These are phyloP conservation scores for Thalpophila matura DNA, from an alignment of 2,888 invertebrate species.

Conservation along the genomic window DNA sequence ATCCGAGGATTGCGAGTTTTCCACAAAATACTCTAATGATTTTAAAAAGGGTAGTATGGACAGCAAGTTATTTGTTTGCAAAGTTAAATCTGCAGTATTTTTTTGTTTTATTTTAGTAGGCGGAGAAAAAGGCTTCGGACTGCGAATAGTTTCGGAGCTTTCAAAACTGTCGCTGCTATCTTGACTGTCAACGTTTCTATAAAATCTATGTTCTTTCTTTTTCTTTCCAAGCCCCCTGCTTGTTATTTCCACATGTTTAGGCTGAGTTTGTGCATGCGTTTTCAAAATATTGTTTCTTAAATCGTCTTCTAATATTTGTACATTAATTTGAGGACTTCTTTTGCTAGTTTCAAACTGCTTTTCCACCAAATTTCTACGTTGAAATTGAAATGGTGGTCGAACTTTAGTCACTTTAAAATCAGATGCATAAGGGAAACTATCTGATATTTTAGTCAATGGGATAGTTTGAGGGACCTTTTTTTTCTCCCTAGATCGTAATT, in stretches of 20 bases:
- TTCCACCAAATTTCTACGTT: slow-evolving; percentile 72
- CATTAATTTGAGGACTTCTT: slow-evolving; percentile 79
- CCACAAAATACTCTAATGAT: slow-evolving; percentile 76
- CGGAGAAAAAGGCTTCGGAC: slow-evolving; percentile 59
- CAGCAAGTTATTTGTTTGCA: slow-evolving; percentile 68
- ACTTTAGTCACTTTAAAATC: slow-evolving; percentile 76
- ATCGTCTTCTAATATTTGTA: slow-evolving; percentile 80
- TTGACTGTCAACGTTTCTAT: slow-evolving; percentile 68
- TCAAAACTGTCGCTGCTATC: slow-evolving; percentile 59
- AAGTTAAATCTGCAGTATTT: slow-evolving; percentile 56
- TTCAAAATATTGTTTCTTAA: slow-evolving; percentile 76
- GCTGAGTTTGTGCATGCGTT: slow-evolving; percentile 72
- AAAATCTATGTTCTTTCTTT: slow-evolving; percentile 68
- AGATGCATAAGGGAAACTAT: slow-evolving; percentile 80
- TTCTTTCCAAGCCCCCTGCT: slow-evolving; percentile 72
- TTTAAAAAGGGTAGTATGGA: slow-evolving; percentile 81
- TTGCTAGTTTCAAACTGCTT: slow-evolving; percentile 70
- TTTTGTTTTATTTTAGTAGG: slow-evolving; percentile 53
- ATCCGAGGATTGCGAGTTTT: slow-evolving; percentile 61
- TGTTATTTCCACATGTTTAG: slow-evolving; percentile 77
- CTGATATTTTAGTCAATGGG: slow-evolving; percentile 76
- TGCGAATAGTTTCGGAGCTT: slow-evolving; percentile 43
- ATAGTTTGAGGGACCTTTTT: slow-evolving; percentile 77
- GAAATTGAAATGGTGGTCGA: slow-evolving; percentile 73
- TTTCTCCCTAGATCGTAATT: slow-evolving; percentile 72